Conservation (phyloP, 2,113 vertebrate genomes). For the Calyptomena viridis region DNA sequence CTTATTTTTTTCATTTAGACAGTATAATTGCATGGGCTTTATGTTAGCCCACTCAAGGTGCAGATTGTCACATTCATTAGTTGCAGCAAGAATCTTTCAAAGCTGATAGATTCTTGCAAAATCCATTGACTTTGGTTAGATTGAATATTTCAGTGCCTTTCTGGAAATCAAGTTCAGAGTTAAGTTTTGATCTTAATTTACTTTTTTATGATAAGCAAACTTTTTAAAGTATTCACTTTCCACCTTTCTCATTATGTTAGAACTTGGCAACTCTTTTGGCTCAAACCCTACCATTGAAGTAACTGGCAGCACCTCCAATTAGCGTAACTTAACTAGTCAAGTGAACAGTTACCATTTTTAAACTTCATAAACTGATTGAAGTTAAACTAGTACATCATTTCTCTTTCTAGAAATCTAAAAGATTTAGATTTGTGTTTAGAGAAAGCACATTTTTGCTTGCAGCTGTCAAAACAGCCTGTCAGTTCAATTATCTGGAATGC, state of each 20-base stretch:
- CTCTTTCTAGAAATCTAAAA: slow-evolving; percentile 70
- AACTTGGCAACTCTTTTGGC: slow-evolving; percentile 14
- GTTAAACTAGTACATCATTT: slow-evolving; percentile 67
- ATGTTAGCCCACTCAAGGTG: background rate
- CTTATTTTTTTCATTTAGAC: background rate
- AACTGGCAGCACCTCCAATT: slow-evolving; percentile 68
- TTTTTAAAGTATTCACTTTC: slow-evolving; percentile 13
- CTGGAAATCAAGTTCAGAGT: background rate
- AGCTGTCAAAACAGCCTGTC: slow-evolving; percentile 81
- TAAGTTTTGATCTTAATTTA: background rate
- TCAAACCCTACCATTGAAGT: background rate
- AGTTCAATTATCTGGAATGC: slow-evolving; percentile 76
- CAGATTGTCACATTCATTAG: background rate
- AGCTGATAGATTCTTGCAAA: background rate
- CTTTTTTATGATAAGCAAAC: background rate
- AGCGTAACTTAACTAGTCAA: slow-evolving; percentile 26
- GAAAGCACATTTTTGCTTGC: slow-evolving; percentile 67
- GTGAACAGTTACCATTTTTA: slow-evolving; percentile 34
- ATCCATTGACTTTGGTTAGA: background rate
- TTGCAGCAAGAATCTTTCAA: background rate
- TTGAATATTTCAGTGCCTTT: background rate
- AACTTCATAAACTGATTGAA: slow-evolving; percentile 65
- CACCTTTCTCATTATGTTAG: background rate
- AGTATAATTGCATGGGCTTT: background rate
- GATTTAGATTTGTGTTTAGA: slow-evolving; percentile 75